These are phyloP conservation scores for Panopea generosa DNA, from an alignment of 2,888 invertebrate species.

Conservation along the genomic window DNA sequence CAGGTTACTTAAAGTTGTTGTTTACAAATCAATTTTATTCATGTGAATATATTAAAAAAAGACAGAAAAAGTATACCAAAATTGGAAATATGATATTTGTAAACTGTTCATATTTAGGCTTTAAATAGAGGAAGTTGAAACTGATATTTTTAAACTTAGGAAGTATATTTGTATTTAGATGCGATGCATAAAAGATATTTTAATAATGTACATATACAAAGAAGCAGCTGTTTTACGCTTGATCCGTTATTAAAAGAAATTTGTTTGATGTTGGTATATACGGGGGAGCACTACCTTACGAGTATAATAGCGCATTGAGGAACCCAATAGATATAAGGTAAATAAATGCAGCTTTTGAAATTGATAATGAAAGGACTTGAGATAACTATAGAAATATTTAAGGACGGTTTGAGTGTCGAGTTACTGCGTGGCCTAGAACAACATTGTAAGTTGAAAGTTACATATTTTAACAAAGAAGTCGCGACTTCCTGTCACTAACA, in stretches of 20 bases:
- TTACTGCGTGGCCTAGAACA: slow-evolving; percentile 38
- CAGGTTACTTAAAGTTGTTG: too few relatives aligned
- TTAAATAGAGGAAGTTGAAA: too few relatives aligned
- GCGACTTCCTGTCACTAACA: slow-evolving; percentile 37
- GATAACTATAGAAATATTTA: slow-evolving; percentile 45
- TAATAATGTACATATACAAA: too few relatives aligned
- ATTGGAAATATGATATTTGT: too few relatives aligned
- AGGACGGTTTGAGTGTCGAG: slow-evolving; percentile 34
- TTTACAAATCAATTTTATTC: too few relatives aligned
- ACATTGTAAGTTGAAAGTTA: slow-evolving; percentile 55
- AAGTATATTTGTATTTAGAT: slow-evolving; percentile 10
- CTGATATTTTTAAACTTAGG: neutral
- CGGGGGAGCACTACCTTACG: neutral
- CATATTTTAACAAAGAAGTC: slow-evolving; percentile 53
- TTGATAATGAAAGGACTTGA: slow-evolving; percentile 40
- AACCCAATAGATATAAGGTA: slow-evolving; percentile 45
- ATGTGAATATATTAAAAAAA: too few relatives aligned
- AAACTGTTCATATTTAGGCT: too few relatives aligned
- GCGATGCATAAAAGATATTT: neutral
- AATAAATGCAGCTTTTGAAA: slow-evolving; percentile 40
- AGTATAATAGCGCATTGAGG: too few relatives aligned
- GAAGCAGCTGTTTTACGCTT: slow-evolving; percentile 34
- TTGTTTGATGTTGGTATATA: slow-evolving; percentile 34
- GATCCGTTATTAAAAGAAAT: slow-evolving; percentile 33
- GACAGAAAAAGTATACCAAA: too few relatives aligned